Base-by-base conservation (phyloP, 1,140 invertebrate genomes). In the Himalopsyche phryganea region DNA sequence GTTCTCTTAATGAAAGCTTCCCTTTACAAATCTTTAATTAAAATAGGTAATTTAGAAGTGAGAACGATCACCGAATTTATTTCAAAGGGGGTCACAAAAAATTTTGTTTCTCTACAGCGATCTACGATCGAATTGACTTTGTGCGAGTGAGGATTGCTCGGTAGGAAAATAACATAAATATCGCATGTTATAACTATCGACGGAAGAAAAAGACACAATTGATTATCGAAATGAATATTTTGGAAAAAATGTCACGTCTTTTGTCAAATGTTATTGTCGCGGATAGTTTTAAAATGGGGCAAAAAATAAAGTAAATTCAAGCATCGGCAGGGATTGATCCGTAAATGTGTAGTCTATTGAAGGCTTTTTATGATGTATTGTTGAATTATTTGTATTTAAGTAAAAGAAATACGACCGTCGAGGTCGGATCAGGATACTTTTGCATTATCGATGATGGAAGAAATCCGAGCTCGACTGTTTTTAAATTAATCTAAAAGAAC, bases 401-500 rank as follows among this genome's bases (percentile, higher is more conserved):
- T 65, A 67, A 58, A 68, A 69, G 68, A 68, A 73, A 50, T 40
- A 68, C 59, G 68, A 66, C 68, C 69, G 68, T 70, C 70, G 71
- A 72, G n/a, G 40, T 15, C 18, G 10, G 41, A 40, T 45, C 52
- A 41, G 32, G 35, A 33, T 58, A 42, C 49, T 63, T 35, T 48
- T 32, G 20, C 19, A 33, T 50, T 47, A 15, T 15, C 6, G 23
- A 42, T 20, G 33, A 20, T 41, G 57, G 71, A 70, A 68, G 67
- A 67, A 70, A 69, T 68, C 70, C 76, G 72, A 73, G 72, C 72
- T 75, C 74, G 71, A 69, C 72, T 73, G 73, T 75, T 74, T 74
- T 75, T 73, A 74, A 74, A 76, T 75, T 71, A 71, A 76, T 73
- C 73, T 76, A 77, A 78, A 78, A 63, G 76, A 78, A 78, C 76